A percentile compares a stretch with the other conserved stretches of the same genome.
Conservation (phyloP, 2,797 vertebrate species). For the Allobates femoralis region DNA sequence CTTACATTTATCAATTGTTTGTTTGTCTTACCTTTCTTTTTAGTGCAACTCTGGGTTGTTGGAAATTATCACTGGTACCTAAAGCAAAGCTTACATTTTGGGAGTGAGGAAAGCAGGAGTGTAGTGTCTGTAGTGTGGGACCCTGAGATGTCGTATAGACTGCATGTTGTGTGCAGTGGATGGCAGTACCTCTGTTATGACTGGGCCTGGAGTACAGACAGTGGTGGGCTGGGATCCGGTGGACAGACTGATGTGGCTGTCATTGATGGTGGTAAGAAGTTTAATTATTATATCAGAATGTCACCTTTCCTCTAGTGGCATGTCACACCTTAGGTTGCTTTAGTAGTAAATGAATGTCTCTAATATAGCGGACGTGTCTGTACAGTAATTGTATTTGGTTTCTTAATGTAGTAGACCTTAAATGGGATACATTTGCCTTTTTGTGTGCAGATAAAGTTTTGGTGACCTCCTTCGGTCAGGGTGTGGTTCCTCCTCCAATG, state of each 20-base stretch:
- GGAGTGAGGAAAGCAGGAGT: slow-evolving; percentile 71
- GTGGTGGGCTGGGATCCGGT: slow-evolving; percentile 71
- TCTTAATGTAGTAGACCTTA: neutral
- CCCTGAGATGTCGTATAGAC: slow-evolving; percentile 76
- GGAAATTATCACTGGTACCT: slow-evolving; percentile 98
- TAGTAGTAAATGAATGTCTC: no score
- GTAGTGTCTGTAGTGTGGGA: slow-evolving; percentile 88
- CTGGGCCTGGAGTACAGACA: slow-evolving; percentile 90
- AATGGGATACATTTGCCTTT: neutral
- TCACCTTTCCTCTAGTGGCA: no score
- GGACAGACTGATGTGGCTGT: slow-evolving; percentile 88
- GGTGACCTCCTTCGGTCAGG: slow-evolving; percentile 86
- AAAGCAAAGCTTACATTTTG: slow-evolving; percentile 91
- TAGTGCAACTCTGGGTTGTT: slow-evolving; percentile 93
- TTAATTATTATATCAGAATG: no score
- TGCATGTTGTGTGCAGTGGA: slow-evolving; percentile 82
- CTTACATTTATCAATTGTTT: neutral
- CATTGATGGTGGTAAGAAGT: slow-evolving; percentile 87
- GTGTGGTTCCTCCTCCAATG: slow-evolving; percentile 92
- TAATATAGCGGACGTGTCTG: neutral
- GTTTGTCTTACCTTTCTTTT: slow-evolving; percentile 27
- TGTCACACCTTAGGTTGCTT: no score
- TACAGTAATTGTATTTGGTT: neutral
- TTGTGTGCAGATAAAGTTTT: slow-evolving; percentile 83
- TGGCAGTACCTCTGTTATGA: slow-evolving; percentile 87